Base-by-base conservation (phyloP, 92 coral and sea anemone genomes). In the Actinernus sp. region DNA sequence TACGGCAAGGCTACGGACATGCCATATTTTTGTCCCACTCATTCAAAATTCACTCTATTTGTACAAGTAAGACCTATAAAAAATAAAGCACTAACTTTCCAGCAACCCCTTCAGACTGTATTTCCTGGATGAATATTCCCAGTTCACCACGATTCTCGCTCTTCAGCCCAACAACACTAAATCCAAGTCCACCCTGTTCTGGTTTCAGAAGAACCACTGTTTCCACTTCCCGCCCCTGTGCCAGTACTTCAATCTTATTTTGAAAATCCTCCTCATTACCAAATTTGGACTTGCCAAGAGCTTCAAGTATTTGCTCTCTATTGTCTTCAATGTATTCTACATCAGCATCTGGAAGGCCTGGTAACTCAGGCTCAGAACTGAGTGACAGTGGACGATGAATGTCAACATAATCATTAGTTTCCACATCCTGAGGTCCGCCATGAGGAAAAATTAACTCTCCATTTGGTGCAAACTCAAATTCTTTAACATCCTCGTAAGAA, bases 61-160 rank as follows among this genome's bases (percentile, higher is more conserved):
- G n/a, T n/a, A n/a, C n/a, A n/a, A n/a, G n/a, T n/a, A n/a, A n/a
- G n/a, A n/a, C n/a, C n/a, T n/a, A n/a, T n/a, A n/a, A n/a, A n/a
- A n/a, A n/a, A n/a, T n/a, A n/a, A n/a, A n/a, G 3, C 21, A 50
- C 38, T 23, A 55, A 92, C 99, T 92, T 91, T 61, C 94, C 97
- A 8, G 99, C 94, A 7, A 95, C 82, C 4, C 99, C 99, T 71
- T 73, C 91, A 17, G 84, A 79, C 50, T 95, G 99, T n/a, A 95
- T 92, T 31, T 95, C 97, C 69, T 95, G 99, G 55, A 95, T 88
- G 27, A 95, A 95, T 36, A 95, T 95, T 24, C 99, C 99, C 18
- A 95, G 49, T 61, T 95, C 99, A 20, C 99, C 99, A 36, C 97
- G 91, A 65, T 95, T 95, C 50, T 95, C 95, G 58, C 99, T 95